These are phyloP conservation scores for Genyomyrus donnyi DNA, from an alignment of 2,113 vertebrate species.

Conservation along the genomic window DNA sequence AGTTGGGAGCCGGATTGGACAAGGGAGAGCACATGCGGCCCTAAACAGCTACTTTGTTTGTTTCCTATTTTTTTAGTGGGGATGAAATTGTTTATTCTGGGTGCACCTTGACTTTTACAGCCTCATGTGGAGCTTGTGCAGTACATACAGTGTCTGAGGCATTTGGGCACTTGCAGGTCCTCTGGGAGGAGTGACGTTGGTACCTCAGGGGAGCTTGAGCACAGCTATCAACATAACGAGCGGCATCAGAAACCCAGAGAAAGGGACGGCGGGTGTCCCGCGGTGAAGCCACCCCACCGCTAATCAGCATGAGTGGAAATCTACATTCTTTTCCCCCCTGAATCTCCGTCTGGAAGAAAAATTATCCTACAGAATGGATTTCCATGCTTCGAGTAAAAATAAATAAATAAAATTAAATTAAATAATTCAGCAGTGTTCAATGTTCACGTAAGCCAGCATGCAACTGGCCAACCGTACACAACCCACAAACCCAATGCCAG, in stretches of 20 bases:
- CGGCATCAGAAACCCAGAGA: background rate
- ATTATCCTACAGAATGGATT: background rate
- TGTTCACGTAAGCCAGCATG: background rate
- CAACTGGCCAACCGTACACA: background rate
- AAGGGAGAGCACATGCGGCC: background rate
- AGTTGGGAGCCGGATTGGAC: constrained; percentile 4
- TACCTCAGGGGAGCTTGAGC: background rate
- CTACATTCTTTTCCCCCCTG: background rate
- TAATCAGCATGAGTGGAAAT: background rate
- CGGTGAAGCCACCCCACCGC: background rate
- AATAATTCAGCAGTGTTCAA: background rate
- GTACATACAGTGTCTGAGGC: constrained; percentile 21
- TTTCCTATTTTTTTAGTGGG: background rate
- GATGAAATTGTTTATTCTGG: background rate
- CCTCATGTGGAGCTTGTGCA: constrained; percentile 7
- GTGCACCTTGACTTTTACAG: background rate
- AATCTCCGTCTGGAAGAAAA: background rate
- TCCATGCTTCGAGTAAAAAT: background rate
- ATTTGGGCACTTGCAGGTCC: constrained; percentile 14
- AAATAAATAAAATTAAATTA: background rate
- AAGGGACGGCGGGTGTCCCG: background rate
- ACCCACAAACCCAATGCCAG: background rate
- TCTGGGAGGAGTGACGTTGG: background rate
- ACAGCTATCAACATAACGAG: background rate
- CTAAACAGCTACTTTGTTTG: background rate